These are phyloP conservation scores for Ageneiosus marmoratus DNA, from an alignment of 2,113 vertebrate species.

Conservation along the genomic window DNA sequence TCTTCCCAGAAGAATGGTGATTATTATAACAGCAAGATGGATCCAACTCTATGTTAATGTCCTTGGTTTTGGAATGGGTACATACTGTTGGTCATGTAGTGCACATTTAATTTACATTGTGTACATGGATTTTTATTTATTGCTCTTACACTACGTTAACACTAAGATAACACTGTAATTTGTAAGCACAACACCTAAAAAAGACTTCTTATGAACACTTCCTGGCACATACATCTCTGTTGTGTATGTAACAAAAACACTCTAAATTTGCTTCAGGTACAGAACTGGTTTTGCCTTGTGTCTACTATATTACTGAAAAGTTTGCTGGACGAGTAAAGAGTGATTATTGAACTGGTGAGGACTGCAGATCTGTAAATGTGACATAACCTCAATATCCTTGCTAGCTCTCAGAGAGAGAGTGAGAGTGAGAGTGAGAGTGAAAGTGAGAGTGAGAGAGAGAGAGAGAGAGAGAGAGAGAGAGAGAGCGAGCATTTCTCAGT, in stretches of 20 bases:
- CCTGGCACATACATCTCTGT: not conserved
- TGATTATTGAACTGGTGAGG: not conserved
- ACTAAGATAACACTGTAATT: too few species aligned
- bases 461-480: too few species aligned
- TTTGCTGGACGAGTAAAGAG: not conserved
- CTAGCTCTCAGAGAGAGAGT: not conserved
- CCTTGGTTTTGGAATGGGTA: not conserved
- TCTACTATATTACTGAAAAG: not conserved
- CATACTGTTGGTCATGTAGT: not conserved
- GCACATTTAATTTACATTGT: too few species aligned
- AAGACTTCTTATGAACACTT: not conserved
- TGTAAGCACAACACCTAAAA: too few species aligned
- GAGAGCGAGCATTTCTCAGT: not conserved
- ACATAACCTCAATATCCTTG: not conserved
- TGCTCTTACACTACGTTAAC: not conserved
- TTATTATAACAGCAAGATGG: too few species aligned
- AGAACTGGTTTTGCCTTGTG: not conserved
- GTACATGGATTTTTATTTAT: not conserved
- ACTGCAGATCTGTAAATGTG: not conserved
- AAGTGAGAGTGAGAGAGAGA: too few species aligned
- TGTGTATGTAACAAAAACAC: not conserved
- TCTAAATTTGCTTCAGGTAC: not conserved
- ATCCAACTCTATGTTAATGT: too few species aligned
- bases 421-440: too few species aligned
- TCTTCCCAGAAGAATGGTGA: too few species aligned